Base-by-base conservation (phyloP, 2,113 vertebrate genomes). In the Rhinogobius similis region DNA sequence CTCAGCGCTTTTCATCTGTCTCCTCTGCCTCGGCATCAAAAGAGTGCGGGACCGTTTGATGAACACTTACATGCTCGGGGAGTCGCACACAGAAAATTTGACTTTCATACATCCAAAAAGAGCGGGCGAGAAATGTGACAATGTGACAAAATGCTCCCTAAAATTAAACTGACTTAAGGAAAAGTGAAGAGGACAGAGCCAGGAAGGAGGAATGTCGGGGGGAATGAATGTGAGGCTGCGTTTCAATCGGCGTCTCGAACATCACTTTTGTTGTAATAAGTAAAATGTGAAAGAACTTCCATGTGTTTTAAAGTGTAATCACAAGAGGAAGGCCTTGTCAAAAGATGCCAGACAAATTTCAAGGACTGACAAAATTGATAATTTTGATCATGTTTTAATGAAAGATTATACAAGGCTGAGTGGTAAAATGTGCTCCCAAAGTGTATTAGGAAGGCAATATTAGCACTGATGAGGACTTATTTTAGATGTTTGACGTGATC, bases 1-100 rank as follows among this genome's bases (percentile, higher is more conserved):
- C 82, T 70, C 77, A 81, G 62, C 72, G 82, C 88, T 88, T 88
- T 91, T 89, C 88, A 91, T 92, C 80, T 73, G 84, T 84, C 82
- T 85, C 48, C 73, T 83, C 74, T 79, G 82, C 83, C 70, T 75
- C 32, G 0, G 75, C 88, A 86, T 92, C 90, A 89, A 91, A 90
- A 85, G 86, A 83, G 70, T 68, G 61, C 0, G 63, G 77, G 52
- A 77, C 73, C 16, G 59, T 86, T 88, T 90, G 87, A 90, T 84
- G 87, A 87, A 79, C 83, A 67, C 81, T 85, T 83, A 78, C 77
- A 85, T 73, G 70, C 82, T 88, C 73, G 83, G 55, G 52, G 77
- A 85, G 81, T 78, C 82, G 84, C 79, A 82, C 63, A 63, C 70
- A 72, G 80, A 84, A 87, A 78, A 81, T 73, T 70, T 23, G 58